Evolutionary conservation across 2,888 invertebrate genomes (phyloP).

Genomic region (Drosophila buzzatii): DNA sequence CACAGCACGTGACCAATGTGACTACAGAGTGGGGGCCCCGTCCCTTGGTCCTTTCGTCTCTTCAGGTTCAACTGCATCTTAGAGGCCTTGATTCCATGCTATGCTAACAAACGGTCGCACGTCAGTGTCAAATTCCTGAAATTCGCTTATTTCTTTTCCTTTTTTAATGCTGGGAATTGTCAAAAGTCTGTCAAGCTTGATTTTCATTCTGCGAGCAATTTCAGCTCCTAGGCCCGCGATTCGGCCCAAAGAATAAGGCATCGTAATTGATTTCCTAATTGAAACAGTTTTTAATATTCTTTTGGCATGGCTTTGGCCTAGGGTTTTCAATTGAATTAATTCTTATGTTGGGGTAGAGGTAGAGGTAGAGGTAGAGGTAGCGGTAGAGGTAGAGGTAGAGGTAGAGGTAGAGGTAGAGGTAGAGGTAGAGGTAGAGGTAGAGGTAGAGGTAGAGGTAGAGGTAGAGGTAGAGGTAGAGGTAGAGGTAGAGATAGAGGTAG

Average conservation of each 20-base stretch:
- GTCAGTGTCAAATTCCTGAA: conserved; percentile 8
- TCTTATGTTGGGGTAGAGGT: too few relatives aligned
- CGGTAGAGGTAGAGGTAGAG: too few relatives aligned
- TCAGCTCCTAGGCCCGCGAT: background rate
- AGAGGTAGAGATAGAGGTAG: too few relatives aligned
- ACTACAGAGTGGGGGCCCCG: background rate
- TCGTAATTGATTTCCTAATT: conserved; percentile 4
- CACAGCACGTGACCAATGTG: conserved; percentile 8
- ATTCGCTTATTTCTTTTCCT: background rate
- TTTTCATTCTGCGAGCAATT: background rate
- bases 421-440: too few relatives aligned
- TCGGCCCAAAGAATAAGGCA: background rate
- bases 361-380: too few relatives aligned
- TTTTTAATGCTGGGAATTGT: background rate
- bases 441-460: too few relatives aligned
- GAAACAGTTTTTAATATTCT: background rate
- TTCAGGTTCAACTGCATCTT: background rate
- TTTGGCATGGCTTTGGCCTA: background rate
- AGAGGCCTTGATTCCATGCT: background rate
- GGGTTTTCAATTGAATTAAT: background rate
- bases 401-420: background rate
- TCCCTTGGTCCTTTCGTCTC: background rate
- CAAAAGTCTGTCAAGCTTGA: background rate
- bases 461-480: too few relatives aligned
- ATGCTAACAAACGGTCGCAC: background rate